These are phyloP conservation scores for Neocrepidodera transversa DNA, from an alignment of 2,888 invertebrate genomes.

Conservation along the genomic window DNA sequence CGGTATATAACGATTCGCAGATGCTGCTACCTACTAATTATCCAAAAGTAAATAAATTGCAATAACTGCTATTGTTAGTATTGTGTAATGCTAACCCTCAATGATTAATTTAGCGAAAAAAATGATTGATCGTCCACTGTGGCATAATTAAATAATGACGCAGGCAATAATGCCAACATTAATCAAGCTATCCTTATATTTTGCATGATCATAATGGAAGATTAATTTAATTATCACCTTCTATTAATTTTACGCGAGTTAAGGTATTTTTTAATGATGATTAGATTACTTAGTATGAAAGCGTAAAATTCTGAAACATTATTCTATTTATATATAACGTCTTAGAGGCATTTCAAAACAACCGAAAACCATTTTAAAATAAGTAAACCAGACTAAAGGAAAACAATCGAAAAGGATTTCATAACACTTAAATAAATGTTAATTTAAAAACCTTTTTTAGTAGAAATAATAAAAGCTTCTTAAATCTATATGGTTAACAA, in stretches of 20 bases:
- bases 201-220: background rate
- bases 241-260: background rate
- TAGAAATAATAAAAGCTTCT: too few species aligned
- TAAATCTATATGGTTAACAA: too few species aligned
- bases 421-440: too few species aligned
- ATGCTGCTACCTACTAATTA: background rate
- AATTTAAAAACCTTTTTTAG: too few species aligned
- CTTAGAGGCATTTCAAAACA: too few species aligned
- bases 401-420: too few species aligned
- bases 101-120: conserved; percentile 35
- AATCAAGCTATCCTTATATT: conserved; percentile 33
- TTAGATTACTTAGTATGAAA: background rate
- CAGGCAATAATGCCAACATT: conserved; percentile 34
- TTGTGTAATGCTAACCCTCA: conserved; percentile 12
- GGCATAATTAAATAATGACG: conserved; percentile 37
- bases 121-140: conserved; percentile 35
- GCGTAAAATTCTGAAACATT: too few species aligned
- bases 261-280: background rate
- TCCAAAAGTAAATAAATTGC: background rate
- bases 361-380: too few species aligned
- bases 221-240: conserved; percentile 9
- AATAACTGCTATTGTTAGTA: conserved; percentile 12
- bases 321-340: too few species aligned
- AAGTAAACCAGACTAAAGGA: too few species aligned
- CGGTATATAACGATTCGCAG: background rate